A percentile compares a stretch with the other conserved stretches of the same genome.
These are phyloP conservation scores for Dorcus parallelipipedus DNA, from an alignment of 2,888 invertebrate species.

Conservation along the genomic window DNA sequence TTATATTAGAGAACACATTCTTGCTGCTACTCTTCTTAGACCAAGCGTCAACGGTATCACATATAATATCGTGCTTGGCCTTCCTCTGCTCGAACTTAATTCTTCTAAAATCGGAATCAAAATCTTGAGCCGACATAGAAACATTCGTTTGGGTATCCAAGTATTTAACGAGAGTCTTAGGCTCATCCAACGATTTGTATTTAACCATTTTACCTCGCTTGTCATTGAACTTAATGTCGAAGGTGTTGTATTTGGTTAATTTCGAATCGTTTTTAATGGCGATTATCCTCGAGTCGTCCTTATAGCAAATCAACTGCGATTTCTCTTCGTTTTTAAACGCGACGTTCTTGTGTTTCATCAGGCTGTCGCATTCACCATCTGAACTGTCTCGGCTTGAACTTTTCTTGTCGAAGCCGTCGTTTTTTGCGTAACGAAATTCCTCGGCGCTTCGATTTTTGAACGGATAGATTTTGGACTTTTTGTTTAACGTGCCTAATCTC, in stretches of 20 bases:
- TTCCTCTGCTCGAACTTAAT: conserved; percentile 36
- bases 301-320: conserved; percentile 44
- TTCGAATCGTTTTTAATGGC: conserved; percentile 42
- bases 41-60: conserved; percentile 64
- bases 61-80: conserved; percentile 54
- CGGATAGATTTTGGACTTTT: conserved; percentile 25
- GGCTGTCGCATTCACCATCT: conserved; percentile 38
- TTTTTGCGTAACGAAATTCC: conserved; percentile 32
- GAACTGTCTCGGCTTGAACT: conserved; percentile 42
- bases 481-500: not conserved
- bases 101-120: conserved; percentile 38
- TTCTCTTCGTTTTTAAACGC: conserved; percentile 43
- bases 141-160: conserved; percentile 42
- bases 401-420: conserved; percentile 24
- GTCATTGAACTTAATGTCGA: conserved; percentile 38
- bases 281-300: conserved; percentile 41
- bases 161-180: conserved; percentile 40
- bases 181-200: conserved; percentile 43
- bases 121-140: conserved; percentile 45
- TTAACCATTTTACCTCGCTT: conserved; percentile 39
- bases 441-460: conserved; percentile 39
- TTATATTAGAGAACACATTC: conserved; percentile 43
- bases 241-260: conserved; percentile 46
- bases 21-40: conserved; percentile 45
- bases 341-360: conserved; percentile 32